Evolutionary conservation across 2,888 invertebrate species (phyloP), one percentile per base, ranked within the genome.

Genomic region (Aphidius colemani): DNA sequence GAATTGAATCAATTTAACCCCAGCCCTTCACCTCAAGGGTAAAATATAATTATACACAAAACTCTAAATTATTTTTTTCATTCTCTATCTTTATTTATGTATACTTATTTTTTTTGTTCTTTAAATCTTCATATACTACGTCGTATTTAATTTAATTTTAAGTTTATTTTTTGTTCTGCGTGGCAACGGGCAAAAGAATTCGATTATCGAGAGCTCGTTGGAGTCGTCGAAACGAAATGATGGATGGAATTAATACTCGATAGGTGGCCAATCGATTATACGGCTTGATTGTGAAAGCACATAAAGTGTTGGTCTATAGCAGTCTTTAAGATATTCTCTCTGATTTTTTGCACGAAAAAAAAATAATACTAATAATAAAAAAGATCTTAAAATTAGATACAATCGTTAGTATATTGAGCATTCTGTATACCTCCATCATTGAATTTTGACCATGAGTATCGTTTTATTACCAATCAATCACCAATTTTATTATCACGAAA

Each of bases 261-360:
- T 69, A 69, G 69, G 69, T 69, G 69, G 69, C 65, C 69, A 66
- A 69, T 69, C 69, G 69, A 69, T 69, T 69, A 69, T 67, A 68
- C 65, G 65, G 39, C 6, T 66, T 66, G 66, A 69, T 69, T 66
- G 59, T 48, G 55, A 55, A 66, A 64, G 57, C 53, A 63, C 8
- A 43, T 13, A 13, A 46, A 13, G 44, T 41, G 39, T 49, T 59
- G 46, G 46, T 41, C 13, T 49, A 18, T n/a, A 39, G 13, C 41
- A 49, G 13, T 8, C n/a, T 11, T 18, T 13, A 7, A 49, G 2
- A 49, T 30, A 30, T 30, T 30, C 30, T 30, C 5, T 30, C 30
- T 30, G 30, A 30, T 30, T 30, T 30, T 30, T 30, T 30, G 30
- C 30, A 30, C 5, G 30, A 30, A 30, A 30, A 30, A 30, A 30